Base-by-base conservation (phyloP, 2,888 invertebrate species). In the Apotomis betuletana region DNA sequence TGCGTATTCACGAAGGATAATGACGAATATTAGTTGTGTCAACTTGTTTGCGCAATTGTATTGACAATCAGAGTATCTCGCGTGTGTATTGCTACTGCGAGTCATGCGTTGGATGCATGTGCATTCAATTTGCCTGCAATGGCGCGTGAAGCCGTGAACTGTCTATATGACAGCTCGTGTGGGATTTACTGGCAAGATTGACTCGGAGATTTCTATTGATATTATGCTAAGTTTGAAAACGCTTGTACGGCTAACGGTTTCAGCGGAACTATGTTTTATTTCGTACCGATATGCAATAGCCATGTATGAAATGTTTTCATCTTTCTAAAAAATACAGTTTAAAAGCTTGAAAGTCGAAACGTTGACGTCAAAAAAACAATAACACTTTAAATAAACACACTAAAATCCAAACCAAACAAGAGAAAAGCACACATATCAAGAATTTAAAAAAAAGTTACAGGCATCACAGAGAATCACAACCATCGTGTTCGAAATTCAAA, bases 111-210 rank as follows among this genome's bases (percentile, higher is more conserved):
- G 77, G 58, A 44, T 65, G 60, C 36, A 54, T 60, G 77, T 75
- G 75, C 79, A 82, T 83, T 83, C 80, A 79, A 82, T 83, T 82
- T 81, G 70, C 52, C 76, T 75, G 36, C 76, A 74, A 82, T 81
- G 79, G 79, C 64, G 77, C 79, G 78, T 79, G 75, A 79, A 77
- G 77, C 75, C 70, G 72, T 76, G 70, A 74, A 76, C 65, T 46
- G 36, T 15, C 55, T 46, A 44, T 64, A 13, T 54, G 55, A 55
- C 55, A 64, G 64, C 54, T 15, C 44, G n/a, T 44, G 44, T n/a
- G 46, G 46, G 44, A 46, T 65, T 65, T 57, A 65, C 41, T 69
- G 52, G 63, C 58, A 65, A 55, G 27, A 65, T 55, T 65, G 44
- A 55, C 55, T 57, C 44, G n/a, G 49, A 58, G 59, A 55, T 65